These are phyloP conservation scores for Timandra comae DNA, from an alignment of 2,888 invertebrate species.

Conservation along the genomic window DNA sequence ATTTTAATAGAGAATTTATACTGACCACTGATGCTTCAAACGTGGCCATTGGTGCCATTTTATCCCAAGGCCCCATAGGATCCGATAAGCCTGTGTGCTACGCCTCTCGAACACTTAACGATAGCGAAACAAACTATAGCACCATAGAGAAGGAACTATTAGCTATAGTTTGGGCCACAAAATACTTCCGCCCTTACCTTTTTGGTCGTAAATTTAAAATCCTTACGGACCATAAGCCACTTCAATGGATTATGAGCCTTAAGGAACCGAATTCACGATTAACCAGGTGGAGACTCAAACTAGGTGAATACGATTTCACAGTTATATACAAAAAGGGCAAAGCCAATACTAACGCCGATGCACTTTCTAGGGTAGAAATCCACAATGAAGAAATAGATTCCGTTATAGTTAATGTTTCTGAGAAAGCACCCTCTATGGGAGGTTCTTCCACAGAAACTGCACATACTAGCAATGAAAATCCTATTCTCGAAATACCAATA, in stretches of 20 bases:
- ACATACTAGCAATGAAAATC: conserved; percentile 19
- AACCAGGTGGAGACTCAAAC: conserved; percentile 30
- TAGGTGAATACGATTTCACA: conserved; percentile 16
- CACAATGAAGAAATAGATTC: conserved; percentile 4
- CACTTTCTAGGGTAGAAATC: conserved; percentile 20
- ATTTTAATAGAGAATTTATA: conserved; percentile 28
- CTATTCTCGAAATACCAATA: conserved; percentile 21
- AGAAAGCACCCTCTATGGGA: background rate
- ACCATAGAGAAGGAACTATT: too few species aligned
- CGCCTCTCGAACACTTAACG: too few species aligned
- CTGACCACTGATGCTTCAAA: conserved; percentile 32
- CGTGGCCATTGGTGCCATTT: too few species aligned
- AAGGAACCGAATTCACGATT: conserved; percentile 29
- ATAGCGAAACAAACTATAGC: too few species aligned
- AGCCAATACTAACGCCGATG: conserved; percentile 16
- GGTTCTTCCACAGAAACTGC: conserved; percentile 12
- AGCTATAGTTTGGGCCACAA: too few species aligned
- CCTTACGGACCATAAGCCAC: conserved; percentile 14
- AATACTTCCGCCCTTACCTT: too few species aligned
- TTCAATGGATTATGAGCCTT: conserved; percentile 14
- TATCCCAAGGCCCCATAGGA: conserved; percentile 22
- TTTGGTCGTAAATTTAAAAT: conserved; percentile 33
- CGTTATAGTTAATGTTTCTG: conserved; percentile 2
- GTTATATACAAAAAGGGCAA: conserved; percentile 17
- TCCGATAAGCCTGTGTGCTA: conserved; percentile 13